Evolutionary conservation across 1,140 invertebrate species (phyloP).

Genomic region (Drosophila lini): DNA sequence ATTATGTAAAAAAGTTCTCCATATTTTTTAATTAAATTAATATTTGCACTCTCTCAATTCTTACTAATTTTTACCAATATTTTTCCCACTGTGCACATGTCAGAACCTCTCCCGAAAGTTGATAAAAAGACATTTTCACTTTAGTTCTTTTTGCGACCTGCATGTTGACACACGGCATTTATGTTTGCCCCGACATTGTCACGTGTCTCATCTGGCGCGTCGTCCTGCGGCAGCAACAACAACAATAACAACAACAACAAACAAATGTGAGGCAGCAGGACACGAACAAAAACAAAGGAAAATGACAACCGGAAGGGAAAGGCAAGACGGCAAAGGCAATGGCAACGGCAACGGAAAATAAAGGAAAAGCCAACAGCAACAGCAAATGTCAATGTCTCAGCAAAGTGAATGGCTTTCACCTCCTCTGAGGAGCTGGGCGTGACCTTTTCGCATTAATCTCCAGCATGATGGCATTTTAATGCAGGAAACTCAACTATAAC

Average conservation of each 20-base stretch:
- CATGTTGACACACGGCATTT: constrained; percentile 61
- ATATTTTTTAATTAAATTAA: neutral
- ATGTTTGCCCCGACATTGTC: constrained; percentile 57
- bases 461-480: constrained; percentile 74
- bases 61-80: neutral
- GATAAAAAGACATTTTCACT: constrained; percentile 64
- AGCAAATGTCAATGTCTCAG: constrained; percentile 62
- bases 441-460: constrained; percentile 80
- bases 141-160: constrained; percentile 46
- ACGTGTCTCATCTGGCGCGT: constrained; percentile 55
- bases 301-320: constrained; percentile 4
- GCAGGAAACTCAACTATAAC: constrained; percentile 65
- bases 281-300: constrained; percentile 25
- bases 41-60: too few species aligned
- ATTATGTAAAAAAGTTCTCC: neutral
- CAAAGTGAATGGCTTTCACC: constrained; percentile 43
- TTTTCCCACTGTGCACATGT: constrained; percentile 16
- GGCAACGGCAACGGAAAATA: neutral
- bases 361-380: constrained; percentile 43
- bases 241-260: constrained; percentile 10
- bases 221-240: constrained; percentile 29
- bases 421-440: constrained; percentile 54
- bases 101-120: constrained; percentile 29
- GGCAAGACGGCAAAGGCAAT: neutral
- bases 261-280: constrained; percentile 29